Evolutionary conservation across 37 sponge, comb jelly and placozoan species (phyloP).

Genomic region (Spongilla lacustris): DNA sequence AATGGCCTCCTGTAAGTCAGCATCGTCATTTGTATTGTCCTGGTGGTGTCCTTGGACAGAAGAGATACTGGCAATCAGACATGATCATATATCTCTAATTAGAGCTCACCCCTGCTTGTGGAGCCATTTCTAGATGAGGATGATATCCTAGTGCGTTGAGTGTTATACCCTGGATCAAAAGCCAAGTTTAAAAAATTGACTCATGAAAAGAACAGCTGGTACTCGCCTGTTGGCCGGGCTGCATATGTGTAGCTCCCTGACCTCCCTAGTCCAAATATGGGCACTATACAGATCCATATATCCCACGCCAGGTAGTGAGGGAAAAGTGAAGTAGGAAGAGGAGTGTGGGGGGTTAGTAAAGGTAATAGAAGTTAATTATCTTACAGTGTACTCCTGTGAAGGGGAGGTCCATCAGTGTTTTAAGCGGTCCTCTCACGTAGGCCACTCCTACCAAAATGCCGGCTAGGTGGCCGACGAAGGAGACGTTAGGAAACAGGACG

Average conservation of each 20-base stretch:
- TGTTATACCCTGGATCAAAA: not conserved
- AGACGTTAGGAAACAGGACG: slow-evolving; percentile 87
- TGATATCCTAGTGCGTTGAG: not conserved
- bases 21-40: slow-evolving; percentile 41
- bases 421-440: slow-evolving; percentile 76
- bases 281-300: not conserved
- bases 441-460: slow-evolving; percentile 95
- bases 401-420: slow-evolving; percentile 70
- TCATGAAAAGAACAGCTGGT: not conserved
- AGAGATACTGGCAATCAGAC: slow-evolving; percentile 3
- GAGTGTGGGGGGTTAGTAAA: not conserved
- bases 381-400: slow-evolving; percentile 10
- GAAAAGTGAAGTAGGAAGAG: not conserved
- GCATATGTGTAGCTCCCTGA: slow-evolving; percentile 49
- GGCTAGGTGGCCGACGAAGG: slow-evolving; percentile 96
- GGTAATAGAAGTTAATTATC: not conserved
- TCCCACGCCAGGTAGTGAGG: not conserved
- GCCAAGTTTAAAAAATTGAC: not conserved
- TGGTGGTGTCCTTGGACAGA: not conserved
- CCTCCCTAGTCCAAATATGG: not conserved
- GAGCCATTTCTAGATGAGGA: slow-evolving; percentile 1
- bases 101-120: not conserved
- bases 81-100: not conserved
- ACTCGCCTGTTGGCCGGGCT: slow-evolving; percentile 40
- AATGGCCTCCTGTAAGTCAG: slow-evolving; percentile 86